Conservation (phyloP, 2,113 vertebrate genomes). For the Oxygymnocypris stewartii region DNA sequence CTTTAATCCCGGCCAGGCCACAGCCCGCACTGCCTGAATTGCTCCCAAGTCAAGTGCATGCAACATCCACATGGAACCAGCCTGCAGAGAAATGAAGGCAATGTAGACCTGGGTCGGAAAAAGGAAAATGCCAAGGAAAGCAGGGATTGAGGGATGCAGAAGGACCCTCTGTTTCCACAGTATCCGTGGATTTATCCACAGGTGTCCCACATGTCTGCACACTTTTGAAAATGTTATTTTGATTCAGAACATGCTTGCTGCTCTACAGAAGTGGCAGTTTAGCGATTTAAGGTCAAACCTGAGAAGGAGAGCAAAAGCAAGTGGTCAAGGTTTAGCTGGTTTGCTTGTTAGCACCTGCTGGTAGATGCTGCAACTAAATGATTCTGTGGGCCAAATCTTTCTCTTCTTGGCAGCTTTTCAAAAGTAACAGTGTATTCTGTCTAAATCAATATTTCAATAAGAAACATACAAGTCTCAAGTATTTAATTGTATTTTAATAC, state of each 20-base stretch:
- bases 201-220: not conserved
- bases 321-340: not conserved
- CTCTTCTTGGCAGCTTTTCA: not conserved
- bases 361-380: not conserved
- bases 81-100: conserved; percentile 63
- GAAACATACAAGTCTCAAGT: not conserved
- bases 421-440: not conserved
- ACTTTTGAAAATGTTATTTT: not conserved
- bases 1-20: conserved; percentile 85
- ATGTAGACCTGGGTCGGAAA: conserved; percentile 57
- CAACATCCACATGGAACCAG: conserved; percentile 36
- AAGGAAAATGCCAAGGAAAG: conserved; percentile 39
- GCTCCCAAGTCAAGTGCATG: conserved; percentile 56
- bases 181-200: not conserved
- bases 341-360: not conserved
- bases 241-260: not conserved
- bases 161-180: conserved; percentile 35
- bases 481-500: not conserved
- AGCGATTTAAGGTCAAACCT: not conserved
- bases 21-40: conserved; percentile 62
- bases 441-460: not conserved
- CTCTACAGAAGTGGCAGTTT: not conserved
- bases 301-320: not conserved
- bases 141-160: conserved; percentile 20
- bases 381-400: not conserved